Evolutionary conservation across 2,797 vertebrate species (phyloP).

Genomic region (Benthosema pterotum): DNA sequence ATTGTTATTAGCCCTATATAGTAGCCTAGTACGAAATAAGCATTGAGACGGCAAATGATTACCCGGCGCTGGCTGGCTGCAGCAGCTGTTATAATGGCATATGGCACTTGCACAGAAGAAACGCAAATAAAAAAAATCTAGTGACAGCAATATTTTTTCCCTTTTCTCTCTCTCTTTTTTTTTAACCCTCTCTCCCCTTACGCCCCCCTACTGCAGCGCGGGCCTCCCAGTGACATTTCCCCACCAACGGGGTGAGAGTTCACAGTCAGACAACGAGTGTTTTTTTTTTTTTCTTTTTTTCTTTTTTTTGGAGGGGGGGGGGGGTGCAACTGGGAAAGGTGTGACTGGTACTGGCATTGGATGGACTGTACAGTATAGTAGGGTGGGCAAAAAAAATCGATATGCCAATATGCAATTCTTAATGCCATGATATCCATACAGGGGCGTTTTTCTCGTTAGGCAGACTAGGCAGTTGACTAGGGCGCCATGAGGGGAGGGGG

Average conservation of each 20-base stretch:
- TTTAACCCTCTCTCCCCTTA: slow-evolving; percentile 53
- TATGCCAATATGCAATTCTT: no score
- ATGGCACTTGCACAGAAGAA: slow-evolving; percentile 58
- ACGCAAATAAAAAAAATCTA: slow-evolving; percentile 57
- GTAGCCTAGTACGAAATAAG: slow-evolving; percentile 54
- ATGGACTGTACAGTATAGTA: no score
- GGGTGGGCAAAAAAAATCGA: no score
- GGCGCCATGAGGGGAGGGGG: no score
- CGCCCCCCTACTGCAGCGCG: slow-evolving; percentile 84
- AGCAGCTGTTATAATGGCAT: slow-evolving; percentile 53
- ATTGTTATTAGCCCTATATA: slow-evolving; percentile 55
- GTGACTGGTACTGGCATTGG: slow-evolving; percentile 37
- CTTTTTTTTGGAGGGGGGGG: no score
- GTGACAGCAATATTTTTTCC: slow-evolving; percentile 63
- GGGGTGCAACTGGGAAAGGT: slow-evolving; percentile 60
- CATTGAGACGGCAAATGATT: slow-evolving; percentile 63
- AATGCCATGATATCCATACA: no score
- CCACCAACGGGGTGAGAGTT: slow-evolving; percentile 86
- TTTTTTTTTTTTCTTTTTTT: slow-evolving; percentile 7
- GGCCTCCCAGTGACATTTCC: slow-evolving; percentile 87
- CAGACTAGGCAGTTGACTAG: no score
- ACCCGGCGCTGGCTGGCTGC: slow-evolving; percentile 57
- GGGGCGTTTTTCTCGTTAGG: no score
- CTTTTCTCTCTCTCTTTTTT: background rate
- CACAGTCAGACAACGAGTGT: slow-evolving; percentile 84